Base-by-base conservation (phyloP, 1,140 invertebrate genomes). In the Stenopsyche tienmushanensis region DNA sequence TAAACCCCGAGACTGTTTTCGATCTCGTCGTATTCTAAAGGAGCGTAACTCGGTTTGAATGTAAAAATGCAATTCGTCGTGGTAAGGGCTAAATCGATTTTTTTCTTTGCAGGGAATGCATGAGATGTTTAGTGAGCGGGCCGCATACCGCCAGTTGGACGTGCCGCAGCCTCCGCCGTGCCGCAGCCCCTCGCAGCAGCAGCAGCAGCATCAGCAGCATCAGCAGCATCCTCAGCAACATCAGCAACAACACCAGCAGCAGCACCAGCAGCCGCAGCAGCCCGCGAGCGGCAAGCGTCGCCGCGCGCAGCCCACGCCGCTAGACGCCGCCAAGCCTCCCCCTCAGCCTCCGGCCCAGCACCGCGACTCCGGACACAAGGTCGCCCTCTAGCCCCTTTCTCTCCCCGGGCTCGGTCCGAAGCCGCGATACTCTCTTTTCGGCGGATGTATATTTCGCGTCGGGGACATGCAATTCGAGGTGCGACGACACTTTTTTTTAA, bases 101-200 rank as follows among this genome's bases (percentile, higher is more conserved):
- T n/a, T n/a, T n/a, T n/a, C n/a, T n/a, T 57, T 44, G 13, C 73
- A 81, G 79, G 79, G 78, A 81, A 81, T 81, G 79, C 78, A 79
- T 81, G 79, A 79, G 78, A 81, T 80, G 79, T 80, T 77, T 77
- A 74, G 77, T 75, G 78, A 79, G 74, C 74, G 72, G 75, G 71
- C 73, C 73, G 73, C 77, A 53, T 70, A 66, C 69, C 64, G 64
- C 58, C 69, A 67, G 65, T 60, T 70, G 69, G 65, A 67, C 69
- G 50, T 74, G 75, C 75, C 75, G 73, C 50, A 49, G 54, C 50
- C 29, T 42, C 63, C 42, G 42, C 45, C 39, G 50, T 50, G 44
- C 57, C 75, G 67, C 72, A 75, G 72, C 73, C 73, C 73, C 72
- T 73, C 72, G 74, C 73, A 73, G 73, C 73, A 65, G 72, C 71